Base-by-base conservation (phyloP, 1,140 invertebrate genomes). In the Zaprionus lachaisei region DNA sequence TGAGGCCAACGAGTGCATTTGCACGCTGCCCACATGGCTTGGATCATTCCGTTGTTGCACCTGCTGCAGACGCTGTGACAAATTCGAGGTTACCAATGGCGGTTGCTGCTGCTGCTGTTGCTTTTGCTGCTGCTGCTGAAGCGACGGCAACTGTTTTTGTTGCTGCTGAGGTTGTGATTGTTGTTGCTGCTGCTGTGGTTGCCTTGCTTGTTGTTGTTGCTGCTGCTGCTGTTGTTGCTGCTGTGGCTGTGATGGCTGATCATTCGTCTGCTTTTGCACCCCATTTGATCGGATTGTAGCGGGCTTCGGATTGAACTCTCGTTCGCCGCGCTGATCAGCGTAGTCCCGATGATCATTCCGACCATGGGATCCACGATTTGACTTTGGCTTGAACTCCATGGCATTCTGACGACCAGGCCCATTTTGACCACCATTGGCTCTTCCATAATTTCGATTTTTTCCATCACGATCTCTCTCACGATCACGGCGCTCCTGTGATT, bases 31-130 rank as follows among this genome's bases (percentile, higher is more conserved):
- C 17, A 92, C 92, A 60, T 92, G 92, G 67, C 91, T 92, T 22
- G 92, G 92, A 78, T 92, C 92, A 60, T 92, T 92, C 7, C 92
- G 86, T 57, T 92, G 91, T 68, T 92, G 92, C 54, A 92, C 90
- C 62, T 92, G 91, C 51, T 92, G 91, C 56, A 92, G 63, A 11
- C 91, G 76, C 51, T 91, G 83, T 15, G 91, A 92, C 7, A 92
- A 74, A 77, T 91, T 92, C 4, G 87, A 84, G 17, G 72, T 90
- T 31, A 68, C 77, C 44, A 85, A 62, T 15, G 72, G 75, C 37
- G 80, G 60, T 44, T 76, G 76, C 2, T 70, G 57, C 34, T 61
- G 28, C 26, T 73, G 49, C 31, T 71, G 65, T 9, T 67, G 89
- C 22, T 74, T 69, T 12, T 55, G 57, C 34, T 68, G 67, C 17